Conservation (phyloP, 1,140 invertebrate genomes). For the Liolophura sinensis region DNA sequence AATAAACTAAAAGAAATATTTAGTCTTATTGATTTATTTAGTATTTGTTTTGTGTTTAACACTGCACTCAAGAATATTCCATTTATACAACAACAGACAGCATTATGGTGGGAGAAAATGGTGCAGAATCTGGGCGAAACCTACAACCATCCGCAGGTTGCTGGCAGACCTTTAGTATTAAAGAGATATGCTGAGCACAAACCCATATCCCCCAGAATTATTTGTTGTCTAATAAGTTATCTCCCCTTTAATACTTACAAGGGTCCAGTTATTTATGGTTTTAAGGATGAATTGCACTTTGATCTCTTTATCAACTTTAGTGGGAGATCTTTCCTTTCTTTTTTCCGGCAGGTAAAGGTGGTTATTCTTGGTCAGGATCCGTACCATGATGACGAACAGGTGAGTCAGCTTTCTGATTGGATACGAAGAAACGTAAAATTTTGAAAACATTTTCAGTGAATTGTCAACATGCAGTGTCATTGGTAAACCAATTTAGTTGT, state of each 20-base stretch:
- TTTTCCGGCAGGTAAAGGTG: constrained; percentile 55
- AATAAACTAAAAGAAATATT: too few species aligned
- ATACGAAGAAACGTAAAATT: neutral
- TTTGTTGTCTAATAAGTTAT: neutral
- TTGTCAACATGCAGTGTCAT: neutral
- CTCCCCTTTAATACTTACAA: neutral
- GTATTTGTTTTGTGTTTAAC: too few species aligned
- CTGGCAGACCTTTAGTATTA: too few species aligned
- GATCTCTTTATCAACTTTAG: neutral
- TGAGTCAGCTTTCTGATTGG: constrained; percentile 8
- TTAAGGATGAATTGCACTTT: neutral
- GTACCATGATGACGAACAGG: constrained; percentile 65
- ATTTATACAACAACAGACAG: too few species aligned
- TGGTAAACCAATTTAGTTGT: neutral
- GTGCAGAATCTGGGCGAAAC: too few species aligned
- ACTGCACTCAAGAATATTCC: too few species aligned
- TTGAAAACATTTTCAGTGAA: neutral
- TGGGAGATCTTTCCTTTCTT: neutral
- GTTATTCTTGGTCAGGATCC: constrained; percentile 69
- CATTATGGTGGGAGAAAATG: too few species aligned
- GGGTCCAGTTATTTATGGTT: neutral
- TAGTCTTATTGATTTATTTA: too few species aligned
- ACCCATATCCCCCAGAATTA: too few species aligned
- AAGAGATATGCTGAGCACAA: too few species aligned
- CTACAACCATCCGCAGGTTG: too few species aligned